These are phyloP conservation scores for Tautogolabrus adspersus DNA, from an alignment of 2,113 vertebrate genomes.

Conservation along the genomic window DNA sequence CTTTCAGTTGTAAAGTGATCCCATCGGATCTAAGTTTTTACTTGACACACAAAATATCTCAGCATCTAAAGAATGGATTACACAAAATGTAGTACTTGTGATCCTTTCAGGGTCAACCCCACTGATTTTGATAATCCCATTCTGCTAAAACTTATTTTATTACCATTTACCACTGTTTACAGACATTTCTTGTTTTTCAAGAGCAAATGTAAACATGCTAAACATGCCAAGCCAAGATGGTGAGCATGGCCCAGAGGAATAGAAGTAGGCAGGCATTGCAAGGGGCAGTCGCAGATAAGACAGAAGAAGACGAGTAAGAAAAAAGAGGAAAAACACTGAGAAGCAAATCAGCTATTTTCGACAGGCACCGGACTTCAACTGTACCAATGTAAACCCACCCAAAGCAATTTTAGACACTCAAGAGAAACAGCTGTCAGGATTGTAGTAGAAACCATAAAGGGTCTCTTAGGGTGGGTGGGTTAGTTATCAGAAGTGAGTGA, in stretches of 20 bases:
- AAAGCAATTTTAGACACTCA: too few species aligned
- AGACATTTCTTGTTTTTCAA: background rate
- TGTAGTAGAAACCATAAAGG: too few species aligned
- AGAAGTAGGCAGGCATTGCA: too few species aligned
- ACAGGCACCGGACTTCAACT: too few species aligned
- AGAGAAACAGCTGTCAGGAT: too few species aligned
- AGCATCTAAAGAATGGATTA: background rate
- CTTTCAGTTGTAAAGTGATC: constrained; percentile 3
- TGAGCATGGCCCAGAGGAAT: background rate
- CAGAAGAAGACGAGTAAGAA: background rate
- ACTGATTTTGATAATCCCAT: background rate
- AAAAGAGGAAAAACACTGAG: background rate
- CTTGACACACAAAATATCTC: background rate
- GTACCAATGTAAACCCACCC: too few species aligned
- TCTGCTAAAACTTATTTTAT: too few species aligned
- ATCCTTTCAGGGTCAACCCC: background rate
- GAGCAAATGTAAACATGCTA: background rate
- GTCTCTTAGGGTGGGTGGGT: too few species aligned
- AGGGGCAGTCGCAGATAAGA: background rate
- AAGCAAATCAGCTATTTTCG: too few species aligned
- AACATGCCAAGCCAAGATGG: background rate
- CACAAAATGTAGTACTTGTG: background rate
- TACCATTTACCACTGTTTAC: background rate
- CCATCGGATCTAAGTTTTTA: background rate
- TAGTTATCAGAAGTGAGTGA: too few species aligned